Evolutionary conservation across 1,140 invertebrate species (phyloP).

Genomic region (Drosophila simulans): DNA sequence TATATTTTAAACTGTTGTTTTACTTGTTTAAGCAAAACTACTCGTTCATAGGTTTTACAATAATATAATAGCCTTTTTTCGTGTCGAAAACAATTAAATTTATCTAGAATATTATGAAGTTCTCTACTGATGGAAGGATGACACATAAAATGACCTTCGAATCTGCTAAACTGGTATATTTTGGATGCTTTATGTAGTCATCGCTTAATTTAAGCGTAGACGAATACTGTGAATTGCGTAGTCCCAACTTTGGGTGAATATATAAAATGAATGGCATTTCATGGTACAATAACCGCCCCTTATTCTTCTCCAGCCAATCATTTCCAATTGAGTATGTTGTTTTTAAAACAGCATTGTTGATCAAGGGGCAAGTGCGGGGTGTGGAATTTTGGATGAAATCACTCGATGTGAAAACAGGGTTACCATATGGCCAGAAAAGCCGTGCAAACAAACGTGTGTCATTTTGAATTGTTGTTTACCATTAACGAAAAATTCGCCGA

Average conservation of each 20-base stretch:
- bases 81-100: constrained; percentile 18
- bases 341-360: constrained; percentile 49
- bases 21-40: too few relatives aligned
- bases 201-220: constrained; percentile 45
- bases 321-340: constrained; percentile 59
- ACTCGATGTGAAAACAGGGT: constrained; percentile 59
- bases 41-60: too few relatives aligned
- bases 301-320: constrained; percentile 2
- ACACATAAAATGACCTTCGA: constrained; percentile 65
- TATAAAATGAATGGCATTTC: constrained; percentile 59
- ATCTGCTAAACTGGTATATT: constrained; percentile 44
- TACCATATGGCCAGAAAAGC: constrained; percentile 50
- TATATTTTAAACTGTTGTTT: too few relatives aligned
- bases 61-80: too few relatives aligned
- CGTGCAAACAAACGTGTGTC: constrained; percentile 35
- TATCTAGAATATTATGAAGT: constrained; percentile 50
- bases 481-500: constrained; percentile 21
- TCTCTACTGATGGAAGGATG: constrained; percentile 17
- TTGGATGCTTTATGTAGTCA: constrained; percentile 46
- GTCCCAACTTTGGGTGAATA: constrained; percentile 62
- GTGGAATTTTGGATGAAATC: constrained; percentile 52
- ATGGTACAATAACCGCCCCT: constrained; percentile 19
- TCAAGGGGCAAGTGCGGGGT: constrained; percentile 3
- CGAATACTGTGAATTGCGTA: constrained; percentile 55
- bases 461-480: constrained; percentile 26